A percentile compares a stretch with the other conserved stretches of the same genome.
Evolutionary conservation across 2,888 invertebrate species (phyloP).

Genomic region (Stramonita haemastoma): DNA sequence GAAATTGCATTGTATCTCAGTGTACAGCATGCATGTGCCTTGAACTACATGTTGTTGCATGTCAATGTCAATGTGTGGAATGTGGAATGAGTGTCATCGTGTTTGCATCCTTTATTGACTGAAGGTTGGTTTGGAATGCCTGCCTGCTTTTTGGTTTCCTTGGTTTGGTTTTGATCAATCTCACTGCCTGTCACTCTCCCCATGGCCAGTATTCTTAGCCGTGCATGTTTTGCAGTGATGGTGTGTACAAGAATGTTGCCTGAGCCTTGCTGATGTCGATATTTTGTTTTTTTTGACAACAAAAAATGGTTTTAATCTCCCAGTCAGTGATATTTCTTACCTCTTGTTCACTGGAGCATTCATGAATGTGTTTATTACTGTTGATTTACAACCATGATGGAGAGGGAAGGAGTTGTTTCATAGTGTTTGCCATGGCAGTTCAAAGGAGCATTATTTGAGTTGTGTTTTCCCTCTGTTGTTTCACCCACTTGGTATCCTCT

Average conservation of each 20-base stretch:
- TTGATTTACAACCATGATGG: no score
- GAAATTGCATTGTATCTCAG: neutral
- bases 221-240: conserved; percentile 13
- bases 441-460: no score
- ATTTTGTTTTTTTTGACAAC: neutral
- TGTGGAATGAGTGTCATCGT: neutral
- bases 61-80: conserved; percentile 3
- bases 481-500: no score
- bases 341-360: no score
- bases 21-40: neutral
- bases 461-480: no score
- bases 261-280: neutral
- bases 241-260: neutral
- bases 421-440: no score
- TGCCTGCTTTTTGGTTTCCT: conserved; percentile 14
- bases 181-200: conserved; percentile 3
- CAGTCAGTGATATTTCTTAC: neutral
- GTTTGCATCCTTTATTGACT: neutral
- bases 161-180: neutral
- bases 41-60: neutral
- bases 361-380: no score
- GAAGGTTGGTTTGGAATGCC: conserved; percentile 6
- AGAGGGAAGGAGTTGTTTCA: no score
- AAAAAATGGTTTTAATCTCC: no score
- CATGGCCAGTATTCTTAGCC: conserved; percentile 4